Evolutionary conservation across 2,113 vertebrate species (phyloP), one percentile per base, ranked within the genome.

Genomic region (Apodemus sylvaticus): DNA sequence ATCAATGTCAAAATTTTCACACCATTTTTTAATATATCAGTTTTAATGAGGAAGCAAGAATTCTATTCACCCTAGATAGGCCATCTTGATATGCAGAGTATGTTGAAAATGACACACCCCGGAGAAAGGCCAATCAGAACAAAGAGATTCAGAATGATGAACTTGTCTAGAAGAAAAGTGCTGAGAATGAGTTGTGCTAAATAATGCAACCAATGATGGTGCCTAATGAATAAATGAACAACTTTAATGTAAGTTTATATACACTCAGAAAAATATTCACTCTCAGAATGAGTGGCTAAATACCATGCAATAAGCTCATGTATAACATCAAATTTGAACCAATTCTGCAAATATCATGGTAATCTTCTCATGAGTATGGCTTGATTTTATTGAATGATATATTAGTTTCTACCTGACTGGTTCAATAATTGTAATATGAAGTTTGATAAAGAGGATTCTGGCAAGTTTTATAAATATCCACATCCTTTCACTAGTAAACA

Each of bases 221-320:
- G 73, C 16, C 91, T 89, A 89, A 91, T 94, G 88, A 96, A 93
- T 94, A 96, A 81, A 78, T 89, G 77, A 94, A 82, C n/a, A 91
- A 55, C 4, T 17, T 62, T 82, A n/a, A 89, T 64, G 53, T 48
- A 68, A 66, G 14, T 74, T 79, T 17, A 36, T 51, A 3, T 3
- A 22, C 16, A 76, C 14, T 9, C 71, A 85, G 62, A 92, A 64
- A 70, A 5, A 60, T 0, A 16, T 31, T 60, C 79, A 85, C 45
- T 62, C 60, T 45, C 31, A 70, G 66, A 36, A 66, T 7, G 36
- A 62, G 26, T n/a, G 45, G 22, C n/a, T 85, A 58, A 85, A 79
- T 36, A 22, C 22, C 6, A 14, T 9, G 6, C 31, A 62, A 34
- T 55, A 51, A 16, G 16, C 26, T 64, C 3, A 64, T 39, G 11